Percentiles rank a stretch among this genome's conserved stretches.
These are phyloP conservation scores for Apodemia zela DNA, from an alignment of 2,888 invertebrate genomes.

Conservation along the genomic window DNA sequence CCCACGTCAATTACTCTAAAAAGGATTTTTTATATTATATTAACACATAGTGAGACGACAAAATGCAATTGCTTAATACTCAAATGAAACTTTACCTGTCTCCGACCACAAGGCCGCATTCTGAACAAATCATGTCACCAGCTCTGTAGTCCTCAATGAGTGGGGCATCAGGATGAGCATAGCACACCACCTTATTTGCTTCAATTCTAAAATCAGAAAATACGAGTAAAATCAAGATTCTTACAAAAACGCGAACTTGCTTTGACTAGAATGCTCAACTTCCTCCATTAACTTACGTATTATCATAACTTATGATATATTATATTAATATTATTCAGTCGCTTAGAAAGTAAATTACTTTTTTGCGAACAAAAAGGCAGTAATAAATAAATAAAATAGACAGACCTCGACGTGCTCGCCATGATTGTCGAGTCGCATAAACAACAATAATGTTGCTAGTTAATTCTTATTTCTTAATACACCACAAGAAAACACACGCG, in stretches of 20 bases:
- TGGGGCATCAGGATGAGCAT: constrained; percentile 96
- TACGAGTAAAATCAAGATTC: constrained; percentile 19
- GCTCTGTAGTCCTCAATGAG: constrained; percentile 99
- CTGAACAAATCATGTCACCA: constrained; percentile 99
- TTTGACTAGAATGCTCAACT: constrained; percentile 1
- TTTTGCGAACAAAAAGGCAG: constrained; percentile 44
- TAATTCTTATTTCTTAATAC: too few relatives aligned
- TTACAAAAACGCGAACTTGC: constrained; percentile 28
- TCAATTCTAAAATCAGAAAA: constrained; percentile 81
- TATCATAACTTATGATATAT: constrained; percentile 39
- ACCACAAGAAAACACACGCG: too few relatives aligned
- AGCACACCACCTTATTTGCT: constrained; percentile 91
- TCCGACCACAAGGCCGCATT: constrained; percentile 99
- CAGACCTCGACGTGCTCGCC: constrained; percentile 85
- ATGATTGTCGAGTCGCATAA: constrained; percentile 72
- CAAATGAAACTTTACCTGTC: constrained; percentile 85
- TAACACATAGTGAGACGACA: not conserved
- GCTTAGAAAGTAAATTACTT: constrained; percentile 42
- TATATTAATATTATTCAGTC: constrained; percentile 38
- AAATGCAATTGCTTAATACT: not conserved
- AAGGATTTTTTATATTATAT: constrained; percentile 19
- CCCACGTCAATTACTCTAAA: constrained; percentile 99
- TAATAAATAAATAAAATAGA: constrained; percentile 54
- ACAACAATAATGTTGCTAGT: constrained; percentile 32
- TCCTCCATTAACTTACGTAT: constrained; percentile 47